phyloP scores from a whole-genome alignment of 1,140 invertebrate species.

The Achatina immaculata region DNA sequence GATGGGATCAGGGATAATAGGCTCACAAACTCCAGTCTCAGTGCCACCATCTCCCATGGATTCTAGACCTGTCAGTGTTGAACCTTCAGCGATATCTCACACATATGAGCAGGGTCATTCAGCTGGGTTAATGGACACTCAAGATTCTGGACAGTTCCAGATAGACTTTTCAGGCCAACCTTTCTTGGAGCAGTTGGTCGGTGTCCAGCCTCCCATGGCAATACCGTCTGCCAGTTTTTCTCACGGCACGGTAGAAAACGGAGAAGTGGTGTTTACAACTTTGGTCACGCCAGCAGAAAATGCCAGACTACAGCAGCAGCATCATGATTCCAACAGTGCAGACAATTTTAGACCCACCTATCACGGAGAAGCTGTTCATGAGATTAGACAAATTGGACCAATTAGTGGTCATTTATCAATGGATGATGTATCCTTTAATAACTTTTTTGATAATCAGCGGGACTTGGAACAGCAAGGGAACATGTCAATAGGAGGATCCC shows the following conservation, averaged over 20 bases:
- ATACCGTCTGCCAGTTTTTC: slow-evolving; percentile 37
- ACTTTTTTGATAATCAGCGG: slow-evolving; percentile 20
- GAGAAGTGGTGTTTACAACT: slow-evolving; percentile 32
- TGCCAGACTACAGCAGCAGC: slow-evolving; percentile 17
- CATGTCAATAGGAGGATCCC: neutral
- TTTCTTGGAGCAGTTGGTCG: slow-evolving; percentile 44
- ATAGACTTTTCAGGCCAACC: slow-evolving; percentile 38
- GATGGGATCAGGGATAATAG: neutral
- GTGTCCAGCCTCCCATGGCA: slow-evolving; percentile 20
- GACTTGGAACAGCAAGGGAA: neutral
- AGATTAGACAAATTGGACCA: slow-evolving; percentile 11
- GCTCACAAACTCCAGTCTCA: neutral
- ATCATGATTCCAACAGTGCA: neutral
- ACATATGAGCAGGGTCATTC: slow-evolving; percentile 7
- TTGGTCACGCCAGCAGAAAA: slow-evolving; percentile 26
- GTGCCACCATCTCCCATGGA: slow-evolving; percentile 5
- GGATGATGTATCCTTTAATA: slow-evolving; percentile 28
- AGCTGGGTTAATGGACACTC: slow-evolving; percentile 14
- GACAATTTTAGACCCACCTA: slow-evolving; percentile 27
- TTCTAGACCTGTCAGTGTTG: slow-evolving; percentile 26
- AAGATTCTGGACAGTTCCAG: slow-evolving; percentile 32
- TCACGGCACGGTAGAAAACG: slow-evolving; percentile 21
- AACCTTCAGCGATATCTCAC: slow-evolving; percentile 17
- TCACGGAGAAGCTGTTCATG: slow-evolving; percentile 24
- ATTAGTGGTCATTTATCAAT: neutral